Base-by-base conservation (phyloP, 2,113 vertebrate genomes). In the Solenodon paradoxus region DNA sequence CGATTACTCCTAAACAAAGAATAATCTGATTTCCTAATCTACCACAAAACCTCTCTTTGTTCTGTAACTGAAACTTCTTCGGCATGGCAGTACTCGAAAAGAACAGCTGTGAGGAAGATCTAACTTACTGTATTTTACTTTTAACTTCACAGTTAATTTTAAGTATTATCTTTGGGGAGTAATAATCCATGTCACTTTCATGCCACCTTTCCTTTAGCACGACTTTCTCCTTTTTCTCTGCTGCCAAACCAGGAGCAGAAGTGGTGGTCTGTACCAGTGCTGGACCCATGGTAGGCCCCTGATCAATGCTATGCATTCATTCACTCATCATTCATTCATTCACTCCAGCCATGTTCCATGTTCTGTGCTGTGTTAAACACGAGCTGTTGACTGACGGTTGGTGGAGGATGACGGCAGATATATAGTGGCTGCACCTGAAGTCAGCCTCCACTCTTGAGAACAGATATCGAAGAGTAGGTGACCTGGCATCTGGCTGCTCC, bases 201-300 rank as follows among this genome's bases (percentile, higher is more conserved):
- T n/a, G 57, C 59, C 40, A 49, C 32, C 9, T 82, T 85, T 72
- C 53, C 79, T 72, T 81, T n/a, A 49, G 35, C 26, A 53, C 30
- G 22, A 28, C 77, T 55, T 80, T 78, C 64, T 90, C 74, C 59
- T 92, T 92, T 83, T 71, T 63, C 59, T 81, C 77, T 81, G 72
- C 85, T 91, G 40, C 72, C 86, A 84, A 85, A 61, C 66, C 75
- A 72, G 90, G 72, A 95, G 26, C 78, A 90, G 74, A 74, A 75
- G 68, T 66, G 93, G 19, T 45, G 45, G 47, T 86, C 87, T 61
- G 13, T 32, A 32, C 80, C 64, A 55, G 45, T 74, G 38, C 80
- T 63, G 45, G 57, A 42, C 64, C 64, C 68, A 26, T 47, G 49
- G 63, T 38, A 63, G 68, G 74, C 90, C 38, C 68, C 55, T 69